phyloP scores from a whole-genome alignment of 2,888 invertebrate genomes.

The Drosophila tripunctata region DNA sequence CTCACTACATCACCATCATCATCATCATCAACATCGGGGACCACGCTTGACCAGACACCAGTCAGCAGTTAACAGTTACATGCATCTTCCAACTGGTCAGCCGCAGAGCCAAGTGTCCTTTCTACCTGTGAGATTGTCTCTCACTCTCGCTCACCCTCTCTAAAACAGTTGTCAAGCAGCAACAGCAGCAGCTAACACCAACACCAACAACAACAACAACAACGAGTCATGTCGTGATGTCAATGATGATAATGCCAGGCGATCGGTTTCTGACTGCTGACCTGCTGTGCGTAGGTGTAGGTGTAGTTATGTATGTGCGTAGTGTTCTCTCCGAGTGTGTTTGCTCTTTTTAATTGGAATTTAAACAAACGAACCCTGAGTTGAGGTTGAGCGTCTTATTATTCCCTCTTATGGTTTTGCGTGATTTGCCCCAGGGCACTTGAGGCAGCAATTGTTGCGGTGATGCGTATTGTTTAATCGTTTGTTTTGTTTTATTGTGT shows the following conservation, averaged over 20 bases:
- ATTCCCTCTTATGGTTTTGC: constrained; percentile 68
- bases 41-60: constrained; percentile 54
- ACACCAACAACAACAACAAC: constrained; percentile 50
- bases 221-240: constrained; percentile 72
- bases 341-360: constrained; percentile 80
- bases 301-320: constrained; percentile 33
- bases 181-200: constrained; percentile 28
- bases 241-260: constrained; percentile 71
- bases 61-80: not conserved
- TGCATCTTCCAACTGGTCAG: constrained; percentile 58
- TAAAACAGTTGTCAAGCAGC: constrained; percentile 75
- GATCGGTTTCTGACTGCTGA: constrained; percentile 39
- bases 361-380: constrained; percentile 57
- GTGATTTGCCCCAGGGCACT: constrained; percentile 70
- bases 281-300: constrained; percentile 76
- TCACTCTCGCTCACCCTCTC: constrained; percentile 22
- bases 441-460: constrained; percentile 70
- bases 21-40: constrained; percentile 60
- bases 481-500: constrained; percentile 48
- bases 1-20: constrained; percentile 57
- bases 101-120: constrained; percentile 66
- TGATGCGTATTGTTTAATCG: constrained; percentile 47
- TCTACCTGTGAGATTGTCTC: not conserved
- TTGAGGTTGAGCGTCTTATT: constrained; percentile 54
- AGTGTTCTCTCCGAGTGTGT: constrained; percentile 43